Evolutionary conservation across 2,888 invertebrate species (phyloP).

Genomic region (Autographa pulchrina): DNA sequence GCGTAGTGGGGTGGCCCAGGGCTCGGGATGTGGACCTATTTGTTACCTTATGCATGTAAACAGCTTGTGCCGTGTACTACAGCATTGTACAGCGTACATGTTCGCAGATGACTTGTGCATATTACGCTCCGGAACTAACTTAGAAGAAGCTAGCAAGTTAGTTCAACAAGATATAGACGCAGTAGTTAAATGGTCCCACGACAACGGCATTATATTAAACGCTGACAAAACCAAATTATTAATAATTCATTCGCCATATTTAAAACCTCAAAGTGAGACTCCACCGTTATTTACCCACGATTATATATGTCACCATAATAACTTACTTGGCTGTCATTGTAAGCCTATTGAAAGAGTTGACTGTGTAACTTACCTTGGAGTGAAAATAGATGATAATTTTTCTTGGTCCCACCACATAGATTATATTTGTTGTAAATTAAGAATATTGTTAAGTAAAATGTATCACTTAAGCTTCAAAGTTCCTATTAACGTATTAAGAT

Average conservation of each 20-base stretch:
- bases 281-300: no score
- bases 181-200: conserved; percentile 16
- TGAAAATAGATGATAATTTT: no score
- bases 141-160: neutral
- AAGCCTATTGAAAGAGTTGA: no score
- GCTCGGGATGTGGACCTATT: conserved; percentile 14
- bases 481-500: no score
- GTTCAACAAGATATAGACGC: conserved; percentile 18
- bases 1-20: conserved; percentile 13
- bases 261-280: neutral
- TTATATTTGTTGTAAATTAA: no score
- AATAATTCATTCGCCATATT: conserved; percentile 14
- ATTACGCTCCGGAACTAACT: conserved; percentile 12
- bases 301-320: no score
- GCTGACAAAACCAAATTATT: conserved; percentile 11
- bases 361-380: no score
- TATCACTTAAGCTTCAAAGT: no score
- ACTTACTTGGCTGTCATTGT: no score
- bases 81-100: conserved; percentile 17
- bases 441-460: no score
- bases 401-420: no score
- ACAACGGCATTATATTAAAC: conserved; percentile 16
- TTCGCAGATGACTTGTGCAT: conserved; percentile 16
- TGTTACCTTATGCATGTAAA: conserved; percentile 19
- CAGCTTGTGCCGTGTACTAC: conserved; percentile 15